Evolutionary conservation across 2,113 vertebrate genomes (phyloP), one percentile per base, ranked within the genome.

Genomic region (Callipepla californica): DNA sequence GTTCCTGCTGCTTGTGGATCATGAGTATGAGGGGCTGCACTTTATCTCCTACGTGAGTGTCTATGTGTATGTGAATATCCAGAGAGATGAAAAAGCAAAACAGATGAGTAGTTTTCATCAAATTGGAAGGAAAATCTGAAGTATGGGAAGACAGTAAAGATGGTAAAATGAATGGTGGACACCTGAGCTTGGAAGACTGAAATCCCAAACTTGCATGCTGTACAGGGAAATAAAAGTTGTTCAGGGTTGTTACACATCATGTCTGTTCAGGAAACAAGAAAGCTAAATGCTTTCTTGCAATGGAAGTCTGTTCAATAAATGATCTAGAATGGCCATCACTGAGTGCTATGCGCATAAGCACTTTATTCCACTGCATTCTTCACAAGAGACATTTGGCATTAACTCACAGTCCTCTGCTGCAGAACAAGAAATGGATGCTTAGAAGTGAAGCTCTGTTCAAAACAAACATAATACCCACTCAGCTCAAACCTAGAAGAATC

Each of bases 1-100:
- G 15, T 34, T 80, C 21, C 30, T 7, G 2, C 28, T 85, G 11
- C 40, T 45, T 57, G 18, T 89, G 75, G 44, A 66, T 73, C 8
- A 14, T 18, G 12, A 32, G 42, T 25, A 25, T 0, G 1, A 82
- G 21, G 48, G 26, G 16, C 12, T 81, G 6, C 61, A 14, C 26
- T 59, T 72, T 74, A 68, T 26, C 25, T 86, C 42, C 38, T 75
- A 62, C 22, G 18, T 2, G 4, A 50, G 19, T 30, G 21, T 26
- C 9, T 1, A 2, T 7, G 5, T 34, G 6, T 1, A 0, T 20
- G 2, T 40, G 23, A 1, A 48, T 42, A 55, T 40, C 44, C 30
- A 23, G 45, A 34, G 53, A 25, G 7, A 47, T 6, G 6, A 79
- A 58, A 68, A 66, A 70, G 19, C 22, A 76, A 72, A 92, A 73